Base-by-base conservation (phyloP, 2,888 invertebrate species). In the Odontothrips loti region DNA sequence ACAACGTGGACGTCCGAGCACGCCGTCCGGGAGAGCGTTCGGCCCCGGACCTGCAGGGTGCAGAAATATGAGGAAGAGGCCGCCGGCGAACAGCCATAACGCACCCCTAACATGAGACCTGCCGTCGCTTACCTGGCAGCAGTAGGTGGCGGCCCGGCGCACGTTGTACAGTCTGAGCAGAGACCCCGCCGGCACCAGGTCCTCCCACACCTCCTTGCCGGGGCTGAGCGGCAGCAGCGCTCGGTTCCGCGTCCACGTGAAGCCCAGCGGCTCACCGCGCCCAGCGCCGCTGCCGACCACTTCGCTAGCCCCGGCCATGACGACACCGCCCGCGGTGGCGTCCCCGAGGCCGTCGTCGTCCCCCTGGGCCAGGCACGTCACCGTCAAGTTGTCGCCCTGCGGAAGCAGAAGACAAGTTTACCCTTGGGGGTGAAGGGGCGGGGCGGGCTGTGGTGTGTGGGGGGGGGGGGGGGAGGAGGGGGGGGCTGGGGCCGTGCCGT, bases 211-310 rank as follows among this genome's bases (percentile, higher is more conserved):
- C 85, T 94, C 94, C n/a, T 90, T 90, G 10, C 92, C 93, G 0
- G 93, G 93, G 80, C 91, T 91, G 82, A 94, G 90, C 79, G 93
- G 93, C 34, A 96, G 90, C 20, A 96, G 88, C 15, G 91, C 92
- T 82, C 92, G 91, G 85, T 95, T 95, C 84, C 93, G 92, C 0
- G 94, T 93, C 95, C 95, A 96, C 85, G 94, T 94, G 86, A 95
- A 95, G 8, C 95, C 95, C 81, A 94, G 89, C 63, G 90, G 91
- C 0, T 91, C 91, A 82, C 91, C 91, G 68, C 68, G 68, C 68
- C 23, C 4, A 90, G 82, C 68, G 11, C 68, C 68, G 68, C 12
- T 81, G 68, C 68, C 68, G 68, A 23, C 17, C 15, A 20, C 58
- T 15, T 15, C 58, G 6, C 3, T 43, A 2, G 34, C 34, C 34